phyloP scores from a whole-genome alignment of 35 echinoderm and acorn worm genomes.

The Strongylocentrotus purpuratus region DNA sequence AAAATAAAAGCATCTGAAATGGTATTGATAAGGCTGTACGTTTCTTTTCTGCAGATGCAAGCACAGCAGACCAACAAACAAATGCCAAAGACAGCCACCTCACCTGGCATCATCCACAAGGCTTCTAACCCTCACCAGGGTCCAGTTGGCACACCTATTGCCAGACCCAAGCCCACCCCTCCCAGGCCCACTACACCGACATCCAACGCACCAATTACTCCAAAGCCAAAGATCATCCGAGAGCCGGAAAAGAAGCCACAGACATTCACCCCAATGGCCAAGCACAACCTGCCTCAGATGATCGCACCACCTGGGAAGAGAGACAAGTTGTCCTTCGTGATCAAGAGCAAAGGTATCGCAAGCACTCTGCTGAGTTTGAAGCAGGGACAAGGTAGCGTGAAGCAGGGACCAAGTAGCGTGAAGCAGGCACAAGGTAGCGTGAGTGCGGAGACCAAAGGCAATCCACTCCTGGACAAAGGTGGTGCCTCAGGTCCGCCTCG shows the following conservation, averaged over 20 bases:
- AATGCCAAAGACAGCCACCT: conserved; percentile 52
- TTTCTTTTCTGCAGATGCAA: neutral
- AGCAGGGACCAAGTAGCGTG: too few relatives aligned
- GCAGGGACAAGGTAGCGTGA: neutral
- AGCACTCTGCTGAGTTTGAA: conserved; percentile 11
- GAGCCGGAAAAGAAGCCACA: conserved; percentile 47
- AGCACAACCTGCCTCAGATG: conserved; percentile 47
- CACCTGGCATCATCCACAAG: conserved; percentile 27
- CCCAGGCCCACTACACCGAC: conserved; percentile 25
- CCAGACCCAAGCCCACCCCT: neutral
- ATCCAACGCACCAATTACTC: neutral
- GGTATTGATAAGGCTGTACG: neutral
- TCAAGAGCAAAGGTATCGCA: conserved; percentile 60
- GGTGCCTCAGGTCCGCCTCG: neutral
- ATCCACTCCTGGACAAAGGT: neutral
- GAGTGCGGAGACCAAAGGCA: conserved; percentile 7
- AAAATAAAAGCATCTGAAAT: too few relatives aligned
- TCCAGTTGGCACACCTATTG: conserved; percentile 47
- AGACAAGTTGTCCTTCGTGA: conserved; percentile 68
- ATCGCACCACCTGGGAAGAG: conserved; percentile 59
- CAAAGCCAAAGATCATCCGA: conserved; percentile 53
- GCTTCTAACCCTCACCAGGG: conserved; percentile 58
- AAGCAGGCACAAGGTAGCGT: too few relatives aligned
- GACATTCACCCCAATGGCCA: conserved; percentile 28
- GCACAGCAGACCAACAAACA: conserved; percentile 39